These are phyloP conservation scores for Intellagama lesueurii DNA, from an alignment of 2,797 vertebrate species.

Conservation along the genomic window DNA sequence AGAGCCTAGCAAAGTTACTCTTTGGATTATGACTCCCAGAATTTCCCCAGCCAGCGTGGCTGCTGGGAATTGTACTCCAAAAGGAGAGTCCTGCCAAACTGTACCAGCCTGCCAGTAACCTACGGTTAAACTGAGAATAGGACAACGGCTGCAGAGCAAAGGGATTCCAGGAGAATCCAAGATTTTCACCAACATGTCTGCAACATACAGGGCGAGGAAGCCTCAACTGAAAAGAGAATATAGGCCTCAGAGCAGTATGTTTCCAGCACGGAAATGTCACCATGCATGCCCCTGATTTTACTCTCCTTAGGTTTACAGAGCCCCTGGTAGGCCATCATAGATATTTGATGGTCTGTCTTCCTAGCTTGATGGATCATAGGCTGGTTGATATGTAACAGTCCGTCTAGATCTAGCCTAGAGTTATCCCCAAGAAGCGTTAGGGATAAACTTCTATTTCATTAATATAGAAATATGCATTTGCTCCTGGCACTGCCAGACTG, in stretches of 20 bases:
- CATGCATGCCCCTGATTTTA: background rate
- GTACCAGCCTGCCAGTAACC: too few species aligned
- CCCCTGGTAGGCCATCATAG: background rate
- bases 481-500: background rate
- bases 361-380: background rate
- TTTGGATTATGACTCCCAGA: too few species aligned
- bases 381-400: background rate
- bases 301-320: background rate
- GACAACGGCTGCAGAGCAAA: too few species aligned
- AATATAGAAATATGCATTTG: conserved; percentile 11
- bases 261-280: background rate
- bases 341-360: background rate
- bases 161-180: too few species aligned
- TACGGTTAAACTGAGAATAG: too few species aligned
- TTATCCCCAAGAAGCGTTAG: background rate
- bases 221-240: too few species aligned
- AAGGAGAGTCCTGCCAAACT: too few species aligned
- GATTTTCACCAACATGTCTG: too few species aligned
- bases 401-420: background rate
- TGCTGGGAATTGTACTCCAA: too few species aligned
- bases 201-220: too few species aligned
- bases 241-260: background rate
- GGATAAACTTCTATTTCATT: background rate
- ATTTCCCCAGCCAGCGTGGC: too few species aligned
- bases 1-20: too few species aligned